Conservation (phyloP, 2,888 invertebrate genomes). For the Hydroisotoma schaefferi region DNA sequence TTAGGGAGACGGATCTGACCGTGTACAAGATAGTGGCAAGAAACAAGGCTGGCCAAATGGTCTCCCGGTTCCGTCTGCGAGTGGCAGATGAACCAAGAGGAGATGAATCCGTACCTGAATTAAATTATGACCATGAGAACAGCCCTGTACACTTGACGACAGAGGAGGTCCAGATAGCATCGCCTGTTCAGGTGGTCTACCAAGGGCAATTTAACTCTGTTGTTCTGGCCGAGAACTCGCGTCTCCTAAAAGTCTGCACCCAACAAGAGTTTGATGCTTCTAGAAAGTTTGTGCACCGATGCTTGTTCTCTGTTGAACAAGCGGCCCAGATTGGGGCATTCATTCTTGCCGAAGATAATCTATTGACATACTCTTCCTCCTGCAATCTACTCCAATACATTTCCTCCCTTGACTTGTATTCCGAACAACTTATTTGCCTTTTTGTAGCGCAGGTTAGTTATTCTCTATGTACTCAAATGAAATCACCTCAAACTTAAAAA, state of each 20-base stretch:
- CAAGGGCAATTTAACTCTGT: constrained; percentile 11
- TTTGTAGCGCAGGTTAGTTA: constrained; percentile 15
- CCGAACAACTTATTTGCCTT: constrained; percentile 18
- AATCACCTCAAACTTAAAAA: background rate
- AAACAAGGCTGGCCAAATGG: constrained; percentile 74
- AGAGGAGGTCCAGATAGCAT: background rate
- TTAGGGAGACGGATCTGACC: constrained; percentile 76
- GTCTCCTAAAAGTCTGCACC: constrained; percentile 10
- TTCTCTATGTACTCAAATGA: too few relatives aligned
- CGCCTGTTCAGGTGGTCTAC: background rate
- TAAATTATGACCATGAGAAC: constrained; percentile 4
- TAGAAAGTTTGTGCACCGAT: background rate
- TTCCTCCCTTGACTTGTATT: constrained; percentile 9
- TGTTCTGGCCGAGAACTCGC: constrained; percentile 9
- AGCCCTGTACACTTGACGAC: constrained; percentile 6
- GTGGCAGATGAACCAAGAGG: constrained; percentile 7
- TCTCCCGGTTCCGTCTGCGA: constrained; percentile 53
- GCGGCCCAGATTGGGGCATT: background rate
- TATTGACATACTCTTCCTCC: background rate
- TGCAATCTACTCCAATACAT: constrained; percentile 15
- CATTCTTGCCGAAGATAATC: constrained; percentile 9
- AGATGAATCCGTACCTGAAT: constrained; percentile 7
- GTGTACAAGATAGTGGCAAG: constrained; percentile 80
- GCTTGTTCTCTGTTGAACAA: constrained; percentile 7
- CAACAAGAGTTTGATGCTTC: constrained; percentile 5